Percentiles rank a stretch among this genome's conserved stretches.
These are phyloP conservation scores for Poecilobothrus nobilitatus DNA, from an alignment of 2,888 invertebrate species.

Conservation along the genomic window DNA sequence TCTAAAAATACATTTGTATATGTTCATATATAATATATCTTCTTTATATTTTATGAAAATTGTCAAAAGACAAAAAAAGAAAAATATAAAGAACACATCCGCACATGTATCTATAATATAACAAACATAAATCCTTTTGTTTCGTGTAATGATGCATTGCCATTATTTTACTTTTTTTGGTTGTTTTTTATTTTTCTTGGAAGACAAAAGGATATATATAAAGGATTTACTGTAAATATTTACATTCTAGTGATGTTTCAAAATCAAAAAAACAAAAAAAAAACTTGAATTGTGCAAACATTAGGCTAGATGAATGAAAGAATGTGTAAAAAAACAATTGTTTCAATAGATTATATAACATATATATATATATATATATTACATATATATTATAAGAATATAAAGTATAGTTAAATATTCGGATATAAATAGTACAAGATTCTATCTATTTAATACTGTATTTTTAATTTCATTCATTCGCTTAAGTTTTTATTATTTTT, in stretches of 20 bases:
- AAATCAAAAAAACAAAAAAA: neutral
- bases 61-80: no score
- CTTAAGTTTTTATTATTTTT: no score
- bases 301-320: neutral
- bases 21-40: neutral
- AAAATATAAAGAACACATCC: neutral
- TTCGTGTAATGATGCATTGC: conserved; percentile 6
- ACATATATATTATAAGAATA: no score
- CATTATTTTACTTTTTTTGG: neutral
- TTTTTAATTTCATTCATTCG: no score
- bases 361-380: no score
- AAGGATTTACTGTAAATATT: neutral
- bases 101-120: neutral
- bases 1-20: neutral
- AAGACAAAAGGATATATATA: conserved; percentile 2
- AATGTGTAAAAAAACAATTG: neutral
- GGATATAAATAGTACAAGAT: no score
- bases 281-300: neutral
- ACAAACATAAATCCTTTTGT: neutral
- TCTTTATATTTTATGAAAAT: no score
- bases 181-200: no score
- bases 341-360: no score
- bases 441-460: no score
- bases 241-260: neutral
- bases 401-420: no score